These are phyloP conservation scores for Heteromormyrus szaboi DNA, from an alignment of 2,797 vertebrate species.

Conservation along the genomic window DNA sequence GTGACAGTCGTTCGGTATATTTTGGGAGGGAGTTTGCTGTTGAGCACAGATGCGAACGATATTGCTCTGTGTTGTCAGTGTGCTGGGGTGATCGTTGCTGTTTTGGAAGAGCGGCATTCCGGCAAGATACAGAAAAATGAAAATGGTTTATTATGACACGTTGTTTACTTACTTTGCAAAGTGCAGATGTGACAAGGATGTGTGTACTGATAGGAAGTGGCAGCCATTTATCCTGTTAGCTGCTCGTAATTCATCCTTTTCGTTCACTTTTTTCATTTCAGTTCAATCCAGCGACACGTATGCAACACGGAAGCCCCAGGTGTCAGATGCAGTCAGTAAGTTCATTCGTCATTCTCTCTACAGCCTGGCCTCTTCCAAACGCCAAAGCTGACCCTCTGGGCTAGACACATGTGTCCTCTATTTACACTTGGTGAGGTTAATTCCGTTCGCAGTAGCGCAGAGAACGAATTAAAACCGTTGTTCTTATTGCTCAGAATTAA, in stretches of 20 bases:
- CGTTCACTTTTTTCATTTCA: constrained; percentile 49
- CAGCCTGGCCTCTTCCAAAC: constrained; percentile 17
- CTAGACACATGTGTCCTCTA: neutral
- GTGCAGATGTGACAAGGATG: neutral
- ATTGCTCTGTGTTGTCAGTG: neutral
- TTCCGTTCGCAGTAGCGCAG: neutral
- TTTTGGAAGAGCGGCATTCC: neutral
- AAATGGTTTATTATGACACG: neutral
- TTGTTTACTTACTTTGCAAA: neutral
- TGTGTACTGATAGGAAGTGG: neutral
- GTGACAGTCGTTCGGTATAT: neutral
- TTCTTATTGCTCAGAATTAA: neutral
- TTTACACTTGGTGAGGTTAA: neutral
- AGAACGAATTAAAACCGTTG: neutral
- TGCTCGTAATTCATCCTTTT: constrained; percentile 36
- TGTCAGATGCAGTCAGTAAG: constrained; percentile 63
- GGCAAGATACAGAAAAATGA: neutral
- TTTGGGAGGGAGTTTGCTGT: neutral
- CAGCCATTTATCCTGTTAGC: neutral
- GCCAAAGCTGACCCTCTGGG: neutral
- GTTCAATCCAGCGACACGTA: constrained; percentile 68
- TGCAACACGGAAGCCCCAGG: constrained; percentile 52
- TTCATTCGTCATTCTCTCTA: constrained; percentile 49
- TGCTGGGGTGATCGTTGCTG: neutral
- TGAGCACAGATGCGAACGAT: too few relatives aligned